phyloP scores from a whole-genome alignment of 2,797 vertebrate genomes.

The Centroberyx gerrardi region DNA sequence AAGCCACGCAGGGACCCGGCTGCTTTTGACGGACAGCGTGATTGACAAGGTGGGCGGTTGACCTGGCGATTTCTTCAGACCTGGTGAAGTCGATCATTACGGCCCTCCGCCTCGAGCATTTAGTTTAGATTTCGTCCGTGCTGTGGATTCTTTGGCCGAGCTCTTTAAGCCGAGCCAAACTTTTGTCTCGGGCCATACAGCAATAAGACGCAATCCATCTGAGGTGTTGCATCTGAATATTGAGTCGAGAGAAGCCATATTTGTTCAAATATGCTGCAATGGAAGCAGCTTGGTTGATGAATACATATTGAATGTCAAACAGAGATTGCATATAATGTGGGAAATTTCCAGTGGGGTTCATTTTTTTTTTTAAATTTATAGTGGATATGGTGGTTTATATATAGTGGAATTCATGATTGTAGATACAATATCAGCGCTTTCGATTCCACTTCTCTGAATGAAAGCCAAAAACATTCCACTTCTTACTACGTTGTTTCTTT shows the following conservation, averaged over 20 bases:
- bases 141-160: not conserved
- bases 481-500: not conserved
- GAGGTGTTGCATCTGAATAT: constrained; percentile 20
- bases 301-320: not conserved
- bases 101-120: constrained; percentile 6
- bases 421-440: not conserved
- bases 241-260: constrained; percentile 2
- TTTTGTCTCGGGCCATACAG: not conserved
- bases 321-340: constrained; percentile 5
- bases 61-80: constrained; percentile 42
- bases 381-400: not conserved
- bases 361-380: no score
- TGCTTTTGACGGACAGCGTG: constrained; percentile 48
- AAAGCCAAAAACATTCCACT: not conserved
- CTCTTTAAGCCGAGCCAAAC: constrained; percentile 5
- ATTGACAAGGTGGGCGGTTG: constrained; percentile 63
- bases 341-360: constrained; percentile 18
- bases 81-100: constrained; percentile 39
- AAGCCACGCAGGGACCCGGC: constrained; percentile 22
- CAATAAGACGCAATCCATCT: not conserved
- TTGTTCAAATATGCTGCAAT: constrained; percentile 13
- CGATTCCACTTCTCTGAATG: constrained; percentile 10
- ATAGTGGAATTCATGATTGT: not conserved
- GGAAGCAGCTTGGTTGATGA: not conserved
- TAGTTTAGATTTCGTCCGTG: constrained; percentile 32